Evolutionary conservation across 2,113 vertebrate genomes (phyloP).

Genomic region (Peromyscus polionotus): DNA sequence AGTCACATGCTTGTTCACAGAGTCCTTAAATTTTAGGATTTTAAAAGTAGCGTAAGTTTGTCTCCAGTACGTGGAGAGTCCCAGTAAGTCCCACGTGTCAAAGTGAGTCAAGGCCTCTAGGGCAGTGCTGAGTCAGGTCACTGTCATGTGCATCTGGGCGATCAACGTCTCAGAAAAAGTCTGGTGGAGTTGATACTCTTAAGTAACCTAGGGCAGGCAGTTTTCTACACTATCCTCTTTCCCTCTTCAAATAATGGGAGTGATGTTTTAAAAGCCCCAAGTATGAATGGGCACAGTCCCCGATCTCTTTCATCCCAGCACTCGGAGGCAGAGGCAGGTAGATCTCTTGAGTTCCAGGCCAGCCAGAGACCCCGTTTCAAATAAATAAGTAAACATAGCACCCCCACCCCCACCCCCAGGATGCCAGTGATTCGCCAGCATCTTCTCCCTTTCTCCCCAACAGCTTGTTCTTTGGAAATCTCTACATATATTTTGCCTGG

Average conservation of each 20-base stretch:
- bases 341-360: not conserved
- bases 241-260: not conserved
- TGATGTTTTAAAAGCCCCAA: not conserved
- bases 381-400: not conserved
- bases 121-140: conserved; percentile 37
- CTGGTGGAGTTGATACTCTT: not conserved
- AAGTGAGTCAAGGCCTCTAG: conserved; percentile 33
- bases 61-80: conserved; percentile 45
- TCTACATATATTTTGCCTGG: conserved; percentile 98
- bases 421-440: conserved; percentile 4
- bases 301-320: not conserved
- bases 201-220: not conserved
- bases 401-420: too few species aligned
- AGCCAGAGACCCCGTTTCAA: not conserved
- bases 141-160: conserved; percentile 13
- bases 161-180: conserved; percentile 7
- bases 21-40: not conserved
- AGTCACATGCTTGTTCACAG: not conserved
- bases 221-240: not conserved
- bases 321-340: not conserved
- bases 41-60: conserved; percentile 8
- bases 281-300: not conserved
- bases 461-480: conserved; percentile 98
- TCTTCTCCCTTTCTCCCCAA: conserved; percentile 68
- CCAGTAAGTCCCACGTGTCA: not conserved